Base-by-base conservation (phyloP, 2,113 vertebrate species). In the Alosa alosa region DNA sequence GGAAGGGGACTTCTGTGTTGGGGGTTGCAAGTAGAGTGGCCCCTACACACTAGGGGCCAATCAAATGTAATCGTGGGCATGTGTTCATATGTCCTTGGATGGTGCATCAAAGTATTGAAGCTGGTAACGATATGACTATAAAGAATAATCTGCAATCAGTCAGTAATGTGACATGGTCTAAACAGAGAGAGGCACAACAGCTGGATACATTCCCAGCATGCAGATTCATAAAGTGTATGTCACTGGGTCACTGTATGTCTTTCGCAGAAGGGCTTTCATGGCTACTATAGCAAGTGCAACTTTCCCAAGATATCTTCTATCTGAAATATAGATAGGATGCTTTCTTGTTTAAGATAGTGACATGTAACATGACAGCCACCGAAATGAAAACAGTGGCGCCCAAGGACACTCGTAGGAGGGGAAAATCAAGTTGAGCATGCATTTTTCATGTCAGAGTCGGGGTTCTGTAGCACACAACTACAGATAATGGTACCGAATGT, bases 351-450 rank as follows among this genome's bases (percentile, higher is more conserved):
- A 39, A 75, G 68, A 75, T 75, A 75, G 68, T 36, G 11, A 75
- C 68, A 75, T 75, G 68, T 75, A 75, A 75, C 68, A 36, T 31
- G 68, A 75, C 68, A 75, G 13, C 68, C 68, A 75, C 68, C 68
- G 9, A 36, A 75, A 39, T 75, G 68, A 75, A 75, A 75, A 75
- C 68, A 75, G 31, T 75, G 68, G 31, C 36, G 25, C 68, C 68
- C 68, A 75, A 75, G 68, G 68, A 75, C 68, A 3, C 25, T 13
- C 8, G 68, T 75, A 15, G 31, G 68, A 31, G 25, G 9, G 11
- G 3, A 31, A 75, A 31, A 75, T 75, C 68, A 75, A 75, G 68
- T 75, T 39, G 31, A 39, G 13, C 68, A 75, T 75, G 25, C 68
- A 75, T 75, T 75, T 75, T 75, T 75, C 68, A 75, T 75, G 68